These are phyloP conservation scores for Drosophila chauvacae DNA, from an alignment of 1,140 invertebrate genomes.

Conservation along the genomic window DNA sequence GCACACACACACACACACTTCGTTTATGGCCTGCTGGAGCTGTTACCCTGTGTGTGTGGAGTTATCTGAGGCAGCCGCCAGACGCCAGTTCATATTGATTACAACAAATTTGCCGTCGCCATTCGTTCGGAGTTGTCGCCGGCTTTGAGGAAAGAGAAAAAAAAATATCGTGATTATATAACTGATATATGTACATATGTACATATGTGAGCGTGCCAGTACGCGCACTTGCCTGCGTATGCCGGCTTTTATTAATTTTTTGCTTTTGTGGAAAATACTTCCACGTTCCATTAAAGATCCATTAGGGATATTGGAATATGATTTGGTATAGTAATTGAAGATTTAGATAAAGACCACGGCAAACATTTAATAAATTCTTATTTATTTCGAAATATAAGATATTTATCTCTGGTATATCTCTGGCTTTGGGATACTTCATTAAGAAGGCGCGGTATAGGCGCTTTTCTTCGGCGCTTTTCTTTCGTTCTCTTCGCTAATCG, in stretches of 20 bases:
- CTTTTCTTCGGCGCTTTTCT: not conserved
- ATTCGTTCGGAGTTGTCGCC: constrained; percentile 58
- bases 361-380: not conserved
- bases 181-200: constrained; percentile 14
- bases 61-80: constrained; percentile 73
- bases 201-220: constrained; percentile 1
- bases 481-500: constrained; percentile 9
- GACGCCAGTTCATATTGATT: constrained; percentile 82
- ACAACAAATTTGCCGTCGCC: constrained; percentile 80
- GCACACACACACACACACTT: constrained; percentile 33
- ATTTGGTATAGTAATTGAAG: constrained; percentile 32
- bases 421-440: not conserved
- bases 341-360: constrained; percentile 6
- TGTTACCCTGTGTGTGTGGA: constrained; percentile 53
- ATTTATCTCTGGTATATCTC: not conserved
- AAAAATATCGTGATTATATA: constrained; percentile 45
- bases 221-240: constrained; percentile 17
- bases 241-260: constrained; percentile 30
- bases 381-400: not conserved
- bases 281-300: constrained; percentile 46
- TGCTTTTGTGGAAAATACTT: constrained; percentile 29
- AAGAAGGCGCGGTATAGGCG: not conserved
- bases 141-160: constrained; percentile 29
- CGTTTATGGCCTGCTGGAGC: constrained; percentile 23
- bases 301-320: constrained; percentile 50